Conservation (phyloP, 2,113 vertebrate species). For the Ciconia stormi region DNA sequence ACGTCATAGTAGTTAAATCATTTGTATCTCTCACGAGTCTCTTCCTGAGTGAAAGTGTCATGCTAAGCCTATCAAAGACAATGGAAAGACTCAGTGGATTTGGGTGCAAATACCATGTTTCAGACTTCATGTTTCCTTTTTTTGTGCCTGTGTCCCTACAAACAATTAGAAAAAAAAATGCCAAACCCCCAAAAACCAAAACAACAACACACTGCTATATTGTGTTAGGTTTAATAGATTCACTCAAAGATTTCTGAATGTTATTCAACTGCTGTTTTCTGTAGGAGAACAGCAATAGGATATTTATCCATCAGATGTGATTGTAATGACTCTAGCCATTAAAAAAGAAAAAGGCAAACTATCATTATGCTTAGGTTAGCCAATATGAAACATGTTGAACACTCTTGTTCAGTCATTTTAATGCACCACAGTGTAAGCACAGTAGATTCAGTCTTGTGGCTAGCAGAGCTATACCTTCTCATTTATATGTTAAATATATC, state of each 20-base stretch:
- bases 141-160: neutral
- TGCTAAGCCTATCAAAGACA: neutral
- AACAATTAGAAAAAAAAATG: neutral
- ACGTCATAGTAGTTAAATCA: neutral
- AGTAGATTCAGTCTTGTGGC: neutral
- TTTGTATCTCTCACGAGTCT: neutral
- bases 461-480: neutral
- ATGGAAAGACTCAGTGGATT: neutral
- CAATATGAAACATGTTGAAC: neutral
- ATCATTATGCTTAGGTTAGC: neutral
- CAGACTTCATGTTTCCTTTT: neutral
- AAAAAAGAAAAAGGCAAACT: neutral
- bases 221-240: neutral
- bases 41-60: neutral
- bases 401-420: neutral
- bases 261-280: neutral
- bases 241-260: neutral
- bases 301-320: neutral
- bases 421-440: neutral
- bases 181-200: neutral
- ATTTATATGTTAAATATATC: neutral
- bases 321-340: neutral
- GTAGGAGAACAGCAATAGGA: neutral
- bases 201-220: neutral
- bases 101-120: neutral